These are phyloP conservation scores for Cassiopea xamachana DNA, from an alignment of 30 jellyfish, hydroid and myxozoan genomes.

Conservation along the genomic window DNA sequence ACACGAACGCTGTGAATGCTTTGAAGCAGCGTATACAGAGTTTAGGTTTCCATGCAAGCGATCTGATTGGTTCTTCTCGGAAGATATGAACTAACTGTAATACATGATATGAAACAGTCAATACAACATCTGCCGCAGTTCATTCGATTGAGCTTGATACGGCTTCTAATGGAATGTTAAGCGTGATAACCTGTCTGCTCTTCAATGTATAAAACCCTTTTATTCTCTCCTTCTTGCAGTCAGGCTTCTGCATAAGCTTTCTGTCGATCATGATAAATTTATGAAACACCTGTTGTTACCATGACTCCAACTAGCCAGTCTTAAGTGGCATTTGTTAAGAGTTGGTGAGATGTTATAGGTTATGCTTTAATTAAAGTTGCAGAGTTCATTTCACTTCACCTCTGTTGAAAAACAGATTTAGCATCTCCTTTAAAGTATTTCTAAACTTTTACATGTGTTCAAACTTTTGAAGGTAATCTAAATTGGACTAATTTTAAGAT, in stretches of 20 bases:
- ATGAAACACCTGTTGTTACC: constrained; percentile 92
- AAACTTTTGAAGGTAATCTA: too few species aligned
- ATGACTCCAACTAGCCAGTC: constrained; percentile 65
- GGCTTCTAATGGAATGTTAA: constrained; percentile 50
- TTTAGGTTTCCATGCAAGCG: constrained; percentile 70
- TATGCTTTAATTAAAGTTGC: too few species aligned
- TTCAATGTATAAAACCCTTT: constrained; percentile 36
- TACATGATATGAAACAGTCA: constrained; percentile 36
- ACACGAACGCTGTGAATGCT: constrained; percentile 30
- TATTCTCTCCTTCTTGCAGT: constrained; percentile 42
- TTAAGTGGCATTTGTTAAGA: constrained; percentile 19
- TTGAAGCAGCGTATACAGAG: constrained; percentile 63
- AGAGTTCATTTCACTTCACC: too few species aligned
- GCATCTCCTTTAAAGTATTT: too few species aligned
- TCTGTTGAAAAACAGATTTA: too few species aligned
- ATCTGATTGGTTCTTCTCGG: constrained; percentile 57
- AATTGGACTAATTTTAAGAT: too few species aligned
- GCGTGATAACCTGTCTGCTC: constrained; percentile 38
- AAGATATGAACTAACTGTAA: constrained; percentile 24
- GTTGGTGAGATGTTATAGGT: neutral
- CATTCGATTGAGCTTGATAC: constrained; percentile 8
- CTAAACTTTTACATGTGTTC: too few species aligned
- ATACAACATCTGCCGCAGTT: constrained; percentile 7
- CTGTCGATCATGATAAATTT: constrained; percentile 82
- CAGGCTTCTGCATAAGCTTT: constrained; percentile 35